phyloP scores from a whole-genome alignment of 2,113 vertebrate genomes.

The Urocynchramus pylzowi region DNA sequence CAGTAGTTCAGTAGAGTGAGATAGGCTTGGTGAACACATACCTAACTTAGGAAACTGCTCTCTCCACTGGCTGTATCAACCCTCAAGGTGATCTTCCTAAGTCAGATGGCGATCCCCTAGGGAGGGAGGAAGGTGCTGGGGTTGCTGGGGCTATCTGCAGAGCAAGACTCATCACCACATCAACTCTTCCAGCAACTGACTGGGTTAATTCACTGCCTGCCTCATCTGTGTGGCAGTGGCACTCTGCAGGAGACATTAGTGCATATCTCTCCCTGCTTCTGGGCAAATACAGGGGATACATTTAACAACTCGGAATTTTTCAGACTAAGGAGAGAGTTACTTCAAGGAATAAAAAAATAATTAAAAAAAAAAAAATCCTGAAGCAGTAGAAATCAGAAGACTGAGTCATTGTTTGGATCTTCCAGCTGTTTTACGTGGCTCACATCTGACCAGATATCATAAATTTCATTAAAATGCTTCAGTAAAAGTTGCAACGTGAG shows the following conservation, averaged over 20 bases:
- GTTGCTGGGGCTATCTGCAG: background rate
- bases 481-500: background rate
- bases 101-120: background rate
- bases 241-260: background rate
- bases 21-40: background rate
- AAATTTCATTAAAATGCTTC: background rate
- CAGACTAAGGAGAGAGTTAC: background rate
- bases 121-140: fast-evolving
- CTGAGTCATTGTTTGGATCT: background rate
- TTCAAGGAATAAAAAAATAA: background rate
- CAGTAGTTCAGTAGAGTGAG: background rate
- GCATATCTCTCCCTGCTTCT: background rate
- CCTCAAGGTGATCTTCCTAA: background rate
- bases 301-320: background rate
- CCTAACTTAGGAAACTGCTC: background rate
- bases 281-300: background rate
- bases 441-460: background rate
- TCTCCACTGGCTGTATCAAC: background rate
- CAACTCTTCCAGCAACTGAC: background rate
- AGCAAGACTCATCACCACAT: background rate
- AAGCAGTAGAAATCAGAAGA: background rate
- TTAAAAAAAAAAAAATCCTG: background rate
- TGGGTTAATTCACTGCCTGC: background rate
- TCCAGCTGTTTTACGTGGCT: background rate
- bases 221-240: background rate